Percentiles rank a stretch among this genome's conserved stretches.
These are phyloP conservation scores for Bubalus kerabau DNA, from an alignment of 2,113 vertebrate genomes.

Conservation along the genomic window DNA sequence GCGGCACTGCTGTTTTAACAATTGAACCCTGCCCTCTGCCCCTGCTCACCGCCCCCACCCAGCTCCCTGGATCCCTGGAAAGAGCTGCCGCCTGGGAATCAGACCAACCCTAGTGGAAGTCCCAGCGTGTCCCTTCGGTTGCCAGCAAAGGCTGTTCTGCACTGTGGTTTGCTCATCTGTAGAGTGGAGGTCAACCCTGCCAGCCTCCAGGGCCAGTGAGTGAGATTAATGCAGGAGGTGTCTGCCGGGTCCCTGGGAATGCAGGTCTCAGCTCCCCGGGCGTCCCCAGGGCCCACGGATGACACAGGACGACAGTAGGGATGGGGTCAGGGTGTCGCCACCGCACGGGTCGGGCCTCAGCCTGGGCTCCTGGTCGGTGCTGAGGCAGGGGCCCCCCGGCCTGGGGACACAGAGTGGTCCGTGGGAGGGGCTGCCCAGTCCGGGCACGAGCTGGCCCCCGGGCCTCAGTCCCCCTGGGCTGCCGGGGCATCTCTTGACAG, in stretches of 20 bases:
- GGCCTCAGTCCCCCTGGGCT: not conserved
- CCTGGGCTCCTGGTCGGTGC: not conserved
- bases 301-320: not conserved
- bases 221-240: not conserved
- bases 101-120: not conserved
- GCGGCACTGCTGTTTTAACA: not conserved
- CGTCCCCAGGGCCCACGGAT: not conserved
- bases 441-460: accelerated
- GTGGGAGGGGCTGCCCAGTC: not conserved
- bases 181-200: not conserved
- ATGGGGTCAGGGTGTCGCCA: not conserved
- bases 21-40: not conserved
- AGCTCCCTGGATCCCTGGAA: not conserved
- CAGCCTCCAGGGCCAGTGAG: not conserved
- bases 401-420: not conserved
- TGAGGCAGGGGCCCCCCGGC: not conserved
- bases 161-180: not conserved
- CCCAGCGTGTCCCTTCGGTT: not conserved
- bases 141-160: not conserved
- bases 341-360: not conserved
- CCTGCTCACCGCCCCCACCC: accelerated
- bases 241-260: not conserved
- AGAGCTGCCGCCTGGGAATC: not conserved
- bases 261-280: not conserved
- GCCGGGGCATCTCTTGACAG: not conserved